Evolutionary conservation across 2,797 vertebrate species (phyloP), one percentile per base, ranked within the genome.

Genomic region (Anabas testudineus): DNA sequence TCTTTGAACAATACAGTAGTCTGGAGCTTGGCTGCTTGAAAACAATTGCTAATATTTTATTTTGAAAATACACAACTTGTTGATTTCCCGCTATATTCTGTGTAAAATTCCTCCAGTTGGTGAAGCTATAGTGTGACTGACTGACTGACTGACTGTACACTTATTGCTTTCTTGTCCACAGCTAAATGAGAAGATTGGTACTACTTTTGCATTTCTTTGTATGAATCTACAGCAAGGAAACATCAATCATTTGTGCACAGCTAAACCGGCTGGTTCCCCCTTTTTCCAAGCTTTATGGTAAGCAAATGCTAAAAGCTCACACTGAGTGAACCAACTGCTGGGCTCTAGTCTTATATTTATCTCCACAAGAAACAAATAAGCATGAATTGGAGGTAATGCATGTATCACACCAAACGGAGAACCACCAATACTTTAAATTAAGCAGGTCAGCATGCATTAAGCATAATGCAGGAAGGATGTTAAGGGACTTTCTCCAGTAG

Each of bases 1-100:
- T 41, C 26, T 14, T 26, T 34, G 45, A 76, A 90, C 83, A 88
- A 90, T 79, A 69, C 76, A 67, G 71, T 46, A 54, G 41, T 16
- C 41, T 4, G 7, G 19, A 74, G 36, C 49, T 71, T 78, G 72
- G 88, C 68, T 82, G 39, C 34, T 62, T 61, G 8, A 53, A 73
- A 73, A 68, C 42, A 67, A 70, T 43, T 67, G 54, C 15, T 57
- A 62, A 62, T 70, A 57, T 22, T 1, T 10, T 84, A 37, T 69
- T 78, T 78, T 82, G 67, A 51, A 74, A 84, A 52, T 49, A 19
- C 1, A 16, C 24, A 18, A 58, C 22, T 64, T 79, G 60, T 63
- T 76, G 22, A 76, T 70, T 78, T 88, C 70, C 43, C 43, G 71
- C 41, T 72, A 30, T 21, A 41, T 55, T 75, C 52, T 53, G 34